Conservation (phyloP, 2,113 vertebrate genomes). For the Ptychochromis oligacanthus region DNA sequence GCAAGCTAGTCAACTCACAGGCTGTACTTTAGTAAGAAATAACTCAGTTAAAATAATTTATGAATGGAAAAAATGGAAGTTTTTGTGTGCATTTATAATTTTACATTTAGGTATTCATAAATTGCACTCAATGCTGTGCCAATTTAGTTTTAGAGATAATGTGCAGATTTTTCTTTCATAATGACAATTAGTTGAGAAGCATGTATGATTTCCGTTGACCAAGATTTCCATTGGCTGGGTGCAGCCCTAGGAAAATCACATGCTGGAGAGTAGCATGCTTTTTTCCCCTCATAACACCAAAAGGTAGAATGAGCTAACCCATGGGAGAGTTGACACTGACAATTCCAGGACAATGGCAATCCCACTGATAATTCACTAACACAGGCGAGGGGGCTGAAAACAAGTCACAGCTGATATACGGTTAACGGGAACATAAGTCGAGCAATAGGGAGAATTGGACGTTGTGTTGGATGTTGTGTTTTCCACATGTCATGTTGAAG, state of each 20-base stretch:
- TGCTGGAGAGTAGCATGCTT: not conserved
- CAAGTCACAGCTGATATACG: not conserved
- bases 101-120: not conserved
- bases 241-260: not conserved
- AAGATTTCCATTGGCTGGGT: not conserved
- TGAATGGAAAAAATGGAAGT: no score
- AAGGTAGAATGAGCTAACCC: not conserved
- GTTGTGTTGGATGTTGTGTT: slow-evolving; percentile 5
- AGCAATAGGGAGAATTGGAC: not conserved
- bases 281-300: not conserved
- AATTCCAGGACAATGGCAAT: slow-evolving; percentile 38
- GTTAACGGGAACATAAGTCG: not conserved
- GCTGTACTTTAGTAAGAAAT: no score
- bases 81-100: not conserved
- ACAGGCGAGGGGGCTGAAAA: not conserved
- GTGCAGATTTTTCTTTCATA: not conserved
- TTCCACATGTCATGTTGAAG: not conserved
- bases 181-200: not conserved
- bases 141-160: not conserved
- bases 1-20: not conserved
- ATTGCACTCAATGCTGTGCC: not conserved
- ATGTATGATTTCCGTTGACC: not conserved
- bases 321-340: slow-evolving; percentile 7
- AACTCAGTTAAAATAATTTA: no score
- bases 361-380: slow-evolving; percentile 5